Base-by-base conservation (phyloP, 2,888 invertebrate genomes). In the Troglohyphantes excavatus region DNA sequence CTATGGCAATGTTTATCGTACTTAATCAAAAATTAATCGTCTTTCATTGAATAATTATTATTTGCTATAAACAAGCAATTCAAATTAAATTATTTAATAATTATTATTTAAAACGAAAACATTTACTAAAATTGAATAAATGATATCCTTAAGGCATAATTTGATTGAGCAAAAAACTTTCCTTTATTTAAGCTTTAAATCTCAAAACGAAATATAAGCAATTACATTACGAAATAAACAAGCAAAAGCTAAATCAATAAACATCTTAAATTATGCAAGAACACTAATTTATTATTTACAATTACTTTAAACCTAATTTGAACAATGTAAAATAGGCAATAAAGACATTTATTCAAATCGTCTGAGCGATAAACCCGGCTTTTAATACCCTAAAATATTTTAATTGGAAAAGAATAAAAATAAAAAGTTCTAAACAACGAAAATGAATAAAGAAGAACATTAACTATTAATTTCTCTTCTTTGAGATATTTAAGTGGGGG, bases 341-440 rank as follows among this genome's bases (percentile, higher is more conserved):
- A 23, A 65, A 43, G 39, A 17, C 65, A 39, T 78, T 78, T 26
- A 78, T 65, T 78, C 65, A 5, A 75, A 26, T 65, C 3, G 65
- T 33, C 61, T 63, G 63, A 39, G 63, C 61, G 21, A 78, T 23
- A 75, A 43, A 65, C 17, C 7, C 29, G 26, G 33, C 78, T 65
- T 78, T 43, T 43, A 78, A 65, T 43, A 9, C 65, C 39, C 26
- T 26, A 65, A 78, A 43, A 61, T 43, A 65, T 23, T 23, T 26
- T 78, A 78, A 65, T 78, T 78, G 26, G 46, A 65, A 21, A 78
- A n/a, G 13, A 33, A 76, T 63, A 76, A 65, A 33, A 78, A 39
- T 26, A 65, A 65, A 78, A 78, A 6, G n/a, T 53, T 53, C 53
- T 53, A 53, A 53, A 53, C 53, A 17, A 53, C 17, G 53, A 53